These are phyloP conservation scores for Melipona quadrifasciata DNA, from an alignment of 1,140 invertebrate genomes.

Conservation along the genomic window DNA sequence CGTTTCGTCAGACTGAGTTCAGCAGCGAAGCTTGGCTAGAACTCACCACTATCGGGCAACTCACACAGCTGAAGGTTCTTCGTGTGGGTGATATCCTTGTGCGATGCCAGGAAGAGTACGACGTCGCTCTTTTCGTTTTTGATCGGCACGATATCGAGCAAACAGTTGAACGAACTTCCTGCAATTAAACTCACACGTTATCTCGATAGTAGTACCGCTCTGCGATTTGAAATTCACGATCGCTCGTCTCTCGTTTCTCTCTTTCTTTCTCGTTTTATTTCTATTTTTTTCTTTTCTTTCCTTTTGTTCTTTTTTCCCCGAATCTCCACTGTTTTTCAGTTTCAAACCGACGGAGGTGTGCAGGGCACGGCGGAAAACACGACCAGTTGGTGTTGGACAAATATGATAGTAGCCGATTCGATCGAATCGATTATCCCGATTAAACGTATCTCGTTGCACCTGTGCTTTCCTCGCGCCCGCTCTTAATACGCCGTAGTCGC, in stretches of 20 bases:
- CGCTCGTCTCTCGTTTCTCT: no score
- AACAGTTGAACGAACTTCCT: conserved; percentile 97
- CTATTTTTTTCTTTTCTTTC: background rate
- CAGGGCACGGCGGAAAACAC: background rate
- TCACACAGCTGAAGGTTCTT: conserved; percentile 91
- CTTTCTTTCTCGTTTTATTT: background rate
- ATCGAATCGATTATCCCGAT: conserved; percentile 34
- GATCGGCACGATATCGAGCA: conserved; percentile 98
- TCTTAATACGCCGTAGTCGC: background rate
- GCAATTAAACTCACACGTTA: conserved; percentile 72
- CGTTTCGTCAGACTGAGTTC: conserved; percentile 57
- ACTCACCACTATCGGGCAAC: conserved; percentile 92
- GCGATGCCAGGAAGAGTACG: conserved; percentile 96
- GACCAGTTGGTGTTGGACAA: background rate
- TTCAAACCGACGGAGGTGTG: background rate
- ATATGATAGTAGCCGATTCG: background rate
- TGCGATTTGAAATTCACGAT: background rate
- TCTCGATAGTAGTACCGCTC: background rate
- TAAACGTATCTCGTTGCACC: conserved; percentile 11
- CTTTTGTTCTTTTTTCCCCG: background rate
- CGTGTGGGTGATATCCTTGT: conserved; percentile 97
- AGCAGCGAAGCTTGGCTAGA: conserved; percentile 71
- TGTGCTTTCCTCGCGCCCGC: background rate
- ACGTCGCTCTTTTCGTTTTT: conserved; percentile 99
- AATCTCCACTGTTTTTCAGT: background rate